These are phyloP conservation scores for Papilio xuthus DNA, from an alignment of 1,140 invertebrate species.

Conservation along the genomic window DNA sequence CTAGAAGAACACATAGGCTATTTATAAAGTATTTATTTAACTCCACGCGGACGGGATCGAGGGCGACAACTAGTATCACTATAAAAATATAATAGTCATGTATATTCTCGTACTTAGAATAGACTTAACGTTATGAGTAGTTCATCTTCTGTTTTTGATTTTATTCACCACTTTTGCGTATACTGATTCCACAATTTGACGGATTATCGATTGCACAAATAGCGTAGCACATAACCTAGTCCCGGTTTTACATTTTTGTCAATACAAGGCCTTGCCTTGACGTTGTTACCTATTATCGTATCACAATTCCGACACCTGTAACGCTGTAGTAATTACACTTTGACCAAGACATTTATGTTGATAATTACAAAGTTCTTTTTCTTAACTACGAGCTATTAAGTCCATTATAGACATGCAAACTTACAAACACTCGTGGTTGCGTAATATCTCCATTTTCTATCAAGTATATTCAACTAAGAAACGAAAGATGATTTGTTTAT, in stretches of 20 bases:
- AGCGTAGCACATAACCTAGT: not conserved
- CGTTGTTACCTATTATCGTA: slow-evolving; percentile 3
- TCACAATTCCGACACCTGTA: slow-evolving; percentile 14
- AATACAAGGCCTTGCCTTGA: not conserved
- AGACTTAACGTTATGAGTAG: no score
- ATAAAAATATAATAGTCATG: not conserved
- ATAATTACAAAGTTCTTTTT: slow-evolving; percentile 14
- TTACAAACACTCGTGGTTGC: not conserved
- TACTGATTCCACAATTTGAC: no score
- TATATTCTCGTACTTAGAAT: not conserved
- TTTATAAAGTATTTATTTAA: no score
- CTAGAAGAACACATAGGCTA: no score
- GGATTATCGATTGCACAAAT: not conserved
- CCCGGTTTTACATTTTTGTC: slow-evolving; percentile 3
- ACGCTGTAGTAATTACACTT: slow-evolving; percentile 25
- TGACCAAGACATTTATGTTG: slow-evolving; percentile 31
- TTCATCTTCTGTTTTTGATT: not conserved
- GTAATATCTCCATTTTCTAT: not conserved
- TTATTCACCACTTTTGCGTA: no score
- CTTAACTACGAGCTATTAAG: slow-evolving; percentile 17
- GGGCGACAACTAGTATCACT: no score
- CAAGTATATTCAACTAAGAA: not conserved
- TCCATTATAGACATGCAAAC: slow-evolving; percentile 29
- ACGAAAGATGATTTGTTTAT: not conserved
- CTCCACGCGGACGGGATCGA: no score